These are phyloP conservation scores for Myiozetetes cayanensis DNA, from an alignment of 2,113 vertebrate species.

Conservation along the genomic window DNA sequence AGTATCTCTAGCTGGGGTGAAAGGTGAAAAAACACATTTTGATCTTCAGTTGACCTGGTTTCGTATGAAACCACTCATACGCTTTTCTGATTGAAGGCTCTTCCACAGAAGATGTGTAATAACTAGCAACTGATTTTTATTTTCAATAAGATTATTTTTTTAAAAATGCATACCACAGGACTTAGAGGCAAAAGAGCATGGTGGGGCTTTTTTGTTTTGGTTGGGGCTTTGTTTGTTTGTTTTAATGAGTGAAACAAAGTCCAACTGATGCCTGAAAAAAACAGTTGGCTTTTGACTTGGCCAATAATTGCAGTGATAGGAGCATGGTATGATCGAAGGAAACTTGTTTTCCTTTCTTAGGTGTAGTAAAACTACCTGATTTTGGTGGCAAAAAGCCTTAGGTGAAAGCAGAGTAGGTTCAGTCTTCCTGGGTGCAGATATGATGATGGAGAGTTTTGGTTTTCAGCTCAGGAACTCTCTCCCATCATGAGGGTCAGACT, in stretches of 20 bases:
- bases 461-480: neutral
- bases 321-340: neutral
- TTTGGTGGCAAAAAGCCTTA: neutral
- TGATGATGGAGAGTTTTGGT: neutral
- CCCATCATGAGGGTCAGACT: neutral
- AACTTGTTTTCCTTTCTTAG: neutral
- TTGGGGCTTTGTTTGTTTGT: neutral
- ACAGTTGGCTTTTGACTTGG: neutral
- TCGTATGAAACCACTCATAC: neutral
- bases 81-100: neutral
- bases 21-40: neutral
- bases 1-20: neutral
- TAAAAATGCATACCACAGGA: too few relatives aligned
- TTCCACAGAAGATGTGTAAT: neutral
- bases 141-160: neutral
- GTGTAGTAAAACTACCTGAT: neutral
- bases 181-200: neutral
- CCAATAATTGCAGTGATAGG: neutral
- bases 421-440: neutral
- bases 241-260: neutral
- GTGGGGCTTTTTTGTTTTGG: neutral
- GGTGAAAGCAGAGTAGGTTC: neutral
- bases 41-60: neutral
- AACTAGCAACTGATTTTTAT: neutral
- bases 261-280: neutral